These are phyloP conservation scores for Calyptommatus sinebrachiatus DNA, from an alignment of 2,113 vertebrate genomes.

Conservation along the genomic window DNA sequence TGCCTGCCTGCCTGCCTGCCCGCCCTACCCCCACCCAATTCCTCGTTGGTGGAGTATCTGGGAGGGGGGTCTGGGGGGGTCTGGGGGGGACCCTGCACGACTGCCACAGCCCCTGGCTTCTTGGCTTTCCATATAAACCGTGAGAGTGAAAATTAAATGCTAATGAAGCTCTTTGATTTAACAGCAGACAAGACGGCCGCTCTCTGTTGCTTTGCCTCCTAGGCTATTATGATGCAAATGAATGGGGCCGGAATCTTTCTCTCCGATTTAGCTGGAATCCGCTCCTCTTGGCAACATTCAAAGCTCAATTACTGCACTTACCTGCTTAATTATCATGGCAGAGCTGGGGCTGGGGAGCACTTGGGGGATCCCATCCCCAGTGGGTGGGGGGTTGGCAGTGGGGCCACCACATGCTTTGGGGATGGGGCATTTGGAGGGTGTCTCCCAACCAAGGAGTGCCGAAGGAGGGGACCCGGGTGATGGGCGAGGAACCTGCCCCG, in stretches of 20 bases:
- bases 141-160: conserved; percentile 58
- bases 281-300: conserved; percentile 33
- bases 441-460: neutral
- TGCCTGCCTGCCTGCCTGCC: neutral
- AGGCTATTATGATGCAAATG: conserved; percentile 82
- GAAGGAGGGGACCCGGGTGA: no score
- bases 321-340: conserved; percentile 20
- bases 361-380: neutral
- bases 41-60: neutral
- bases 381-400: no score
- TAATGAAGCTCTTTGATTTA: conserved; percentile 56
- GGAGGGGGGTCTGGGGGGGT: no score
- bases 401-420: neutral
- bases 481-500: neutral
- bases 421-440: neutral
- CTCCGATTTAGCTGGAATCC: conserved; percentile 57
- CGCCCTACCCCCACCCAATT: no score
- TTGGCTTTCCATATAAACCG: conserved; percentile 9
- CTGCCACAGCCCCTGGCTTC: conserved; percentile 4
- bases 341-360: neutral
- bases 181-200: conserved; percentile 40
- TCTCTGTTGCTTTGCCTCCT: conserved; percentile 3
- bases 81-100: no score
- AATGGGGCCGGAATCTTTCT: conserved; percentile 69
- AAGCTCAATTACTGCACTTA: conserved; percentile 26